phyloP scores from a whole-genome alignment of 2,888 invertebrate species.

The Eupithecia subfuscata region DNA sequence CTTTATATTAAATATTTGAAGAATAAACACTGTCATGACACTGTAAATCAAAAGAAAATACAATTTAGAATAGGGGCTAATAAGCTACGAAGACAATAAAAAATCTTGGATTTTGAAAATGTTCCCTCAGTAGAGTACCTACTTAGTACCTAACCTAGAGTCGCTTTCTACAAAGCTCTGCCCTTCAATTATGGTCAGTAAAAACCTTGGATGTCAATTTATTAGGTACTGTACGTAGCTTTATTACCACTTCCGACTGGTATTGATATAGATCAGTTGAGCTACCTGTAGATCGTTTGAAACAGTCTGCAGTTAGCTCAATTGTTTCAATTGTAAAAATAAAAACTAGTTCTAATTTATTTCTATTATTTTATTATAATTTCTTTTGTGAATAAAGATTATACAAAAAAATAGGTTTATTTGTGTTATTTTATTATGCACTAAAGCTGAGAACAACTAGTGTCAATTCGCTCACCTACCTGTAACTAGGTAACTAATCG shows the following conservation, averaged over 20 bases:
- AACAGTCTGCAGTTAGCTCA: too few species aligned
- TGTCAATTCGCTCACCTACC: not conserved
- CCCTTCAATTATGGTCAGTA: too few species aligned
- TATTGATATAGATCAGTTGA: too few species aligned
- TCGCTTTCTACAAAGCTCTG: not conserved
- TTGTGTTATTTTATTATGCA: not conserved
- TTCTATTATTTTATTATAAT: too few species aligned
- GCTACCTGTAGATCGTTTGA: too few species aligned
- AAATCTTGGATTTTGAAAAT: not conserved
- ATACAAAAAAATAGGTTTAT: not conserved
- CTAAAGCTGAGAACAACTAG: not conserved
- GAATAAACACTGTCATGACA: not conserved
- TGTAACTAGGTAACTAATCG: not conserved
- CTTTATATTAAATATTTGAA: not conserved
- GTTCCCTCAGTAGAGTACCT: not conserved
- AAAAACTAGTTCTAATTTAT: too few species aligned
- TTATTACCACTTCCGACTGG: too few species aligned
- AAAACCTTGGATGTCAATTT: too few species aligned
- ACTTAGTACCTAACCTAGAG: too few species aligned
- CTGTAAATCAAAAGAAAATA: not conserved
- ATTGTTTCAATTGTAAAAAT: too few species aligned
- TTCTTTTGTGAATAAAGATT: too few species aligned
- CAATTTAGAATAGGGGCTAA: not conserved
- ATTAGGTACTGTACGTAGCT: too few species aligned
- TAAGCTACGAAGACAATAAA: not conserved